phyloP scores from a whole-genome alignment of 2,888 invertebrate species.

The Boloria selene region DNA sequence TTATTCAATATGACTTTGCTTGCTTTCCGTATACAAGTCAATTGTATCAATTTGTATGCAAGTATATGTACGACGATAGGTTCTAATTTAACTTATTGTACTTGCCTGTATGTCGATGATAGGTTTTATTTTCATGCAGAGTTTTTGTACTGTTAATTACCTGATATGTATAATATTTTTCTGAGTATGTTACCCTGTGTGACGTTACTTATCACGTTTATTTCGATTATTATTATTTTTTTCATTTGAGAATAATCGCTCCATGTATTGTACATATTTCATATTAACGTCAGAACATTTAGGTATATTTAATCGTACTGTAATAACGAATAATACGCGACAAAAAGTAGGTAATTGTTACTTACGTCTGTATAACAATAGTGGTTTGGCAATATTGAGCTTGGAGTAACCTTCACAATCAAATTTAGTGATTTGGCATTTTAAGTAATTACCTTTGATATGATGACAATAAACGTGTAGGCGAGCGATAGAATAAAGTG shows the following conservation, averaged over 20 bases:
- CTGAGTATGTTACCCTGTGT: no score
- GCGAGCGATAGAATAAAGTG: slow-evolving; percentile 40
- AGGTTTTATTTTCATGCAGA: no score
- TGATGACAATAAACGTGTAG: slow-evolving; percentile 41
- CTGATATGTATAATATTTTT: no score
- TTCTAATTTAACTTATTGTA: background rate
- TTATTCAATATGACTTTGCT: slow-evolving; percentile 40
- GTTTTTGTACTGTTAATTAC: no score
- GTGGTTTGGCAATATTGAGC: slow-evolving; percentile 37
- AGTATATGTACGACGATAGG: slow-evolving; percentile 32
- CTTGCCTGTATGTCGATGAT: no score
- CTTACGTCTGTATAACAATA: slow-evolving; percentile 32
- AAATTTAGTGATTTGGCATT: slow-evolving; percentile 43
- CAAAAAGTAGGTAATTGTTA: slow-evolving; percentile 36
- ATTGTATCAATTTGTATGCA: slow-evolving; percentile 54
- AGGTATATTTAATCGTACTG: no score
- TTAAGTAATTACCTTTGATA: slow-evolving; percentile 41
- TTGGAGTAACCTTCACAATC: slow-evolving; percentile 39
- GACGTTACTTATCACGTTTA: no score
- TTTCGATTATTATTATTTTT: no score
- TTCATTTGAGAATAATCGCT: no score
- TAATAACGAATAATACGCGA: slow-evolving; percentile 2
- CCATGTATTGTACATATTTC: no score
- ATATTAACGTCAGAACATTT: no score
- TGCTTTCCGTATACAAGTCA: slow-evolving; percentile 45